phyloP scores from a whole-genome alignment of 2,113 vertebrate species.

The Dromas ardeola region DNA sequence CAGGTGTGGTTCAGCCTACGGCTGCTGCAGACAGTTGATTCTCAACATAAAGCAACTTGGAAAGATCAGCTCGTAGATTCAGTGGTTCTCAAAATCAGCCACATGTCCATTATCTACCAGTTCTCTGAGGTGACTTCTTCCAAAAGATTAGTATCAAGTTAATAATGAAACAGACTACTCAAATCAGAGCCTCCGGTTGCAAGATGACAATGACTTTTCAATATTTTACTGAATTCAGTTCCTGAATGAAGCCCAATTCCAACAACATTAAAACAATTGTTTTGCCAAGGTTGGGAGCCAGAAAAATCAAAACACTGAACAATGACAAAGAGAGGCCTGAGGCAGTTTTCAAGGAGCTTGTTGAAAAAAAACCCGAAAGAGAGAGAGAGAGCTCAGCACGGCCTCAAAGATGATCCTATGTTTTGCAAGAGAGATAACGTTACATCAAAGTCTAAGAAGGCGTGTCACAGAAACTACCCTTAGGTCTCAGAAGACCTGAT shows the following conservation, averaged over 20 bases:
- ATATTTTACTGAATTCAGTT: background rate
- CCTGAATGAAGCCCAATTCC: background rate
- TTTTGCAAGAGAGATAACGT: accelerated
- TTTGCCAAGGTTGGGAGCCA: background rate
- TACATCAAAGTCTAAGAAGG: background rate
- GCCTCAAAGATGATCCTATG: background rate
- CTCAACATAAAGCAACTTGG: background rate
- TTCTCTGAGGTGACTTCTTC: background rate
- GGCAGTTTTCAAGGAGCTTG: background rate
- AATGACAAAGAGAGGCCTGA: background rate
- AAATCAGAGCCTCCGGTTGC: background rate
- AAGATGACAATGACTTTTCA: background rate
- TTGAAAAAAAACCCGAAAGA: background rate
- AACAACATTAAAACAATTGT: background rate
- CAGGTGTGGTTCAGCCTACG: background rate
- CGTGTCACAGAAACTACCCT: background rate
- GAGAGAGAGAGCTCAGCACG: background rate
- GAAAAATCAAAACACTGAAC: background rate
- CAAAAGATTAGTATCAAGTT: background rate
- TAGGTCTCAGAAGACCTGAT: background rate
- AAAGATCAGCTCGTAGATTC: background rate
- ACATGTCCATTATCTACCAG: background rate
- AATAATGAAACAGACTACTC: background rate
- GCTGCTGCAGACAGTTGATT: background rate
- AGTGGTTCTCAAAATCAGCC: background rate